Conservation (phyloP, 92 coral and sea anemone species). For the Meandrina meandrites region DNA sequence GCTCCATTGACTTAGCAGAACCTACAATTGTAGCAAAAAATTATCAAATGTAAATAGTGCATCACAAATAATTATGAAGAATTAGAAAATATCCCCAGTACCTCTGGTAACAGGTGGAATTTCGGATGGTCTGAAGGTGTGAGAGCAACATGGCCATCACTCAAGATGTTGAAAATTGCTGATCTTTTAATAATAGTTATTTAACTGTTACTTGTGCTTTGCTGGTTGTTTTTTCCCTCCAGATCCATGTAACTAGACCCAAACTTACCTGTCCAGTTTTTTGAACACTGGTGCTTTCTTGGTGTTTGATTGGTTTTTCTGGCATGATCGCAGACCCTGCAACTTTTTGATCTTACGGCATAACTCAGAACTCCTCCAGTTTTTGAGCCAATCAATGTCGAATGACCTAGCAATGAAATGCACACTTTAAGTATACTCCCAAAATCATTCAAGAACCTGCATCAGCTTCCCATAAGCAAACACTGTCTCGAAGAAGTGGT, state of each 20-base stretch:
- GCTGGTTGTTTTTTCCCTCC: too few species aligned
- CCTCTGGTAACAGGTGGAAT: not conserved
- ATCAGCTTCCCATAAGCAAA: not conserved
- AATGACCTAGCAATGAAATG: slow-evolving; percentile 32
- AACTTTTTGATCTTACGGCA: slow-evolving; percentile 24
- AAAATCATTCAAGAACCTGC: too few species aligned
- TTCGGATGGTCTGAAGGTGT: not conserved
- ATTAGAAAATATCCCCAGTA: not conserved
- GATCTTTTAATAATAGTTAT: too few species aligned
- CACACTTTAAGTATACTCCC: not conserved
- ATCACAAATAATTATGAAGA: not conserved
- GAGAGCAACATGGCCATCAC: not conserved
- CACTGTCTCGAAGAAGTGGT: not conserved
- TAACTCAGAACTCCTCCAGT: slow-evolving; percentile 25
- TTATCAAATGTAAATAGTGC: not conserved
- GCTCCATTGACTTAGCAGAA: slow-evolving; percentile 47
- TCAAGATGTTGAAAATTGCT: not conserved
- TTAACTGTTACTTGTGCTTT: not conserved
- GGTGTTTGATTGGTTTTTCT: not conserved
- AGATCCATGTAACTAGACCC: too few species aligned
- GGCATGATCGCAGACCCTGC: slow-evolving; percentile 10
- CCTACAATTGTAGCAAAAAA: slow-evolving; percentile 5
- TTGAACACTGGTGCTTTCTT: slow-evolving; percentile 11
- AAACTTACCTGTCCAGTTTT: slow-evolving; percentile 34
- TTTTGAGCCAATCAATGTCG: slow-evolving; percentile 48